phyloP scores from a whole-genome alignment of 2,797 vertebrate species.

The Sorex maritimensis region DNA sequence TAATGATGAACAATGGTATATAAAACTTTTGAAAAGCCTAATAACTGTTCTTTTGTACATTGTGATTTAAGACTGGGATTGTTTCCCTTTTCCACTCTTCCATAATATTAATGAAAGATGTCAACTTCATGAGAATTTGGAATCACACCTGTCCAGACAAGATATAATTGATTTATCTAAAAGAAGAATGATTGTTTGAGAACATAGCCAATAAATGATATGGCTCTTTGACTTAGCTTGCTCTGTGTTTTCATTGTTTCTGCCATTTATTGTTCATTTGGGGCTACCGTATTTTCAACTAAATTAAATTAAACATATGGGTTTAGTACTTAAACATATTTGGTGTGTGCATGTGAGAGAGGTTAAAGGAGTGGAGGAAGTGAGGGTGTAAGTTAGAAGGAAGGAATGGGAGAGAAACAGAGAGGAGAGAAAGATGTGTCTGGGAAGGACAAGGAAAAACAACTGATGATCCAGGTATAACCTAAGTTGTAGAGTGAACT shows the following conservation, averaged over 20 bases:
- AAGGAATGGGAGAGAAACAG: neutral
- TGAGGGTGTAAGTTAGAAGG: neutral
- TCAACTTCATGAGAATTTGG: slow-evolving; percentile 50
- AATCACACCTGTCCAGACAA: slow-evolving; percentile 11
- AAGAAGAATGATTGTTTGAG: slow-evolving; percentile 55
- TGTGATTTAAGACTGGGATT: slow-evolving; percentile 32
- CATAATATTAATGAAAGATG: slow-evolving; percentile 19
- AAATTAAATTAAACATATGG: slow-evolving; percentile 50
- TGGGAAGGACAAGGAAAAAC: neutral
- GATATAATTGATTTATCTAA: slow-evolving; percentile 10
- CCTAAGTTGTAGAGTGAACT: neutral
- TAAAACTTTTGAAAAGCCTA: slow-evolving; percentile 20
- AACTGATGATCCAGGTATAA: slow-evolving; percentile 44
- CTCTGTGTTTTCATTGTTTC: slow-evolving; percentile 61
- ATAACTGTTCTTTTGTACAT: neutral
- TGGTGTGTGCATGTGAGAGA: neutral
- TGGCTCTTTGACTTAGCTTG: slow-evolving; percentile 54
- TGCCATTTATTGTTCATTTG: slow-evolving; percentile 54
- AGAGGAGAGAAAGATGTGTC: no score
- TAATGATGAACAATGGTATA: slow-evolving; percentile 4
- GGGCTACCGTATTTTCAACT: slow-evolving; percentile 46
- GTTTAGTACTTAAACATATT: no score
- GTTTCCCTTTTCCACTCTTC: neutral
- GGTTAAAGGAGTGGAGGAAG: neutral
- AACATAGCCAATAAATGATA: slow-evolving; percentile 37